Conservation (phyloP, 1,140 invertebrate species). For the Gryllus bimaculatus region DNA sequence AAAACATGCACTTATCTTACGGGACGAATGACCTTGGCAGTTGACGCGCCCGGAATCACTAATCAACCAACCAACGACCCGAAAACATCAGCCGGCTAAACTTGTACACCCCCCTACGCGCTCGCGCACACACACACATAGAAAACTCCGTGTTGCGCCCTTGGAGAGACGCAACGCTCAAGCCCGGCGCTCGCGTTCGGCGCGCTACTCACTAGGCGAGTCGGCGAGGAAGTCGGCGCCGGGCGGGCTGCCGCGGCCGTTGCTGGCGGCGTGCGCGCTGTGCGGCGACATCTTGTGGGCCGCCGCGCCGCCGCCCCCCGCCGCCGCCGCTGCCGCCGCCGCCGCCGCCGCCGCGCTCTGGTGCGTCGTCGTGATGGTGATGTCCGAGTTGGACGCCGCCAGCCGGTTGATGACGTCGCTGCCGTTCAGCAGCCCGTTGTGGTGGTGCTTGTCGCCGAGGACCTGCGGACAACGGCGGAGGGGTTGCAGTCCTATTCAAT, state of each 20-base stretch:
- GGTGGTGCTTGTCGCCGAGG: conserved; percentile 17
- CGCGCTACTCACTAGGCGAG: conserved; percentile 58
- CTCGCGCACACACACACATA: too few relatives aligned
- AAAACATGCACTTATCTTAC: too few relatives aligned
- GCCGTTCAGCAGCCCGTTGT: conserved; percentile 20
- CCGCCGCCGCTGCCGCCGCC: neutral
- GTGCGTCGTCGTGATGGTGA: conserved; percentile 63
- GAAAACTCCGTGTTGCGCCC: neutral
- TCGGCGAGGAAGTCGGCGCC: conserved; percentile 58
- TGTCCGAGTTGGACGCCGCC: conserved; percentile 62
- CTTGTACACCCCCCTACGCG: too few relatives aligned
- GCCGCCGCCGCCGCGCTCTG: neutral
- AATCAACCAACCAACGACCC: too few relatives aligned
- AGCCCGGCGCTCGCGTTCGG: too few relatives aligned
- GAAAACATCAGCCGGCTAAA: too few relatives aligned
- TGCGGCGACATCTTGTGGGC: neutral
- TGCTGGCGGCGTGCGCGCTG: neutral
- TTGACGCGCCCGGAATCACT: too few relatives aligned
- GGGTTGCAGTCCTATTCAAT: too few relatives aligned
- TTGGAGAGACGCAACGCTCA: too few relatives aligned
- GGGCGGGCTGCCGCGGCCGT: conserved; percentile 19
- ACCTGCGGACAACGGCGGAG: neutral
- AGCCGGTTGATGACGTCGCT: conserved; percentile 47
- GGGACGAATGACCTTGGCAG: too few relatives aligned
- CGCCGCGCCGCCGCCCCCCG: conserved; percentile 7